Evolutionary conservation across 1,140 invertebrate species (phyloP), one percentile per base, ranked within the genome.

Genomic region (Trichonephila inaurata): DNA sequence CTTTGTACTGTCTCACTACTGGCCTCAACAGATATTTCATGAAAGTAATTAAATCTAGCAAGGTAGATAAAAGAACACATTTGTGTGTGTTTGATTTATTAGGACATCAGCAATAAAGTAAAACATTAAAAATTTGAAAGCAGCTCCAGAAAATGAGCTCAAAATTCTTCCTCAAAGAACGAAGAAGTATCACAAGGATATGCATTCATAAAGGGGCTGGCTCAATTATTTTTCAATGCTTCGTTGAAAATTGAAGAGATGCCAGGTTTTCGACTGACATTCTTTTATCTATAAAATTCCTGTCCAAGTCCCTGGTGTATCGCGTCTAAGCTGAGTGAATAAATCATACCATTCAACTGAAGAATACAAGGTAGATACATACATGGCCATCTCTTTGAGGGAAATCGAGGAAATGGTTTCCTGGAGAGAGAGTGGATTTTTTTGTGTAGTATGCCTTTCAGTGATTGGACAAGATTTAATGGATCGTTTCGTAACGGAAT

Each of bases 191-290:
- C 19, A 2, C 19, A 10, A 21, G 2, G 21, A 58, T 60, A 19
- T 28, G 7, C 40, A 85, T 1, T 28, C 21, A 2, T 18, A 14
- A 83, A 24, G 51, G 60, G 24, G 82, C 60, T 12, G 8, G 0
- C 28, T 18, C 85, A 64, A 87, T 87, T 87, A 87, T 87, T 87
- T 87, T 58, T 87, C 85, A 64, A 87, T 64, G 85, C 58, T 60
- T 64, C 60, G 61, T 64, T 87, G 85, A 62, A 58, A 64, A n/a
- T 87, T 87, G 85, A 87, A 87, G 60, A 24, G n/a, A 61, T 87
- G 85, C 61, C 85, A 64, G 28, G 24, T 87, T 87, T 40, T n/a
- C 6, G 85, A 16, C 24, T 33, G 58, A 28, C 14, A 19, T 62
- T 64, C 85, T 33, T 64, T 87, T 87, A 64, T 87, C 28, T 60